These are phyloP conservation scores for Acrobeloides nanus DNA, from an alignment of 2,888 invertebrate species.

Conservation along the genomic window DNA sequence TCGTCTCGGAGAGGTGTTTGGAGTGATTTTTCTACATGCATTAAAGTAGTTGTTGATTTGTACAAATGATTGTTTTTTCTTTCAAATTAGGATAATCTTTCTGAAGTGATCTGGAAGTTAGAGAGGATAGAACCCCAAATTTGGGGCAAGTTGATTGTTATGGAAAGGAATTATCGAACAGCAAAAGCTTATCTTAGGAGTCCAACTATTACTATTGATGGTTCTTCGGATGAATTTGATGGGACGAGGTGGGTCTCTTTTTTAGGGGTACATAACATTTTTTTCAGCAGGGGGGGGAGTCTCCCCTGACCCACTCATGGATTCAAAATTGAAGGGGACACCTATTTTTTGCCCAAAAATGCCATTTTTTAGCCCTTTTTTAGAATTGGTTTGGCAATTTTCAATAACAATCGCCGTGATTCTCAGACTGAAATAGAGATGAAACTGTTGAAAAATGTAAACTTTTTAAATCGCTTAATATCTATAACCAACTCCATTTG, in stretches of 20 bases:
- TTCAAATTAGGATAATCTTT: conserved; percentile 25
- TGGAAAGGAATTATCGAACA: conserved; percentile 86
- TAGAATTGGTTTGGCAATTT: conserved; percentile 9
- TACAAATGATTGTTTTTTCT: too few relatives aligned
- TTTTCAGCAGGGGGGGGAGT: too few relatives aligned
- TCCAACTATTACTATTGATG: conserved; percentile 88
- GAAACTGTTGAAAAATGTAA: conserved; percentile 7
- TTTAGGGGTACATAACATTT: too few relatives aligned
- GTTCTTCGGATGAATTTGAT: conserved; percentile 88
- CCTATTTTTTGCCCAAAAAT: too few relatives aligned
- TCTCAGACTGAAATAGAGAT: conserved; percentile 7
- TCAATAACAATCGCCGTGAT: conserved; percentile 5
- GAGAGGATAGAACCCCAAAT: conserved; percentile 62
- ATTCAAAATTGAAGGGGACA: too few relatives aligned
- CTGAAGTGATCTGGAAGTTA: conserved; percentile 27
- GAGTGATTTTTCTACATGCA: too few relatives aligned
- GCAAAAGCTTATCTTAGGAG: conserved; percentile 94
- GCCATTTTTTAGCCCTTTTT: too few relatives aligned
- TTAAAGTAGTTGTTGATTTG: too few relatives aligned
- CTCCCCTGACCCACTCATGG: too few relatives aligned
- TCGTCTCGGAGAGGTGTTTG: too few relatives aligned
- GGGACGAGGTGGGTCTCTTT: conserved; percentile 62
- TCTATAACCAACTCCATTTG: too few relatives aligned
- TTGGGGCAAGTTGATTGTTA: conserved; percentile 96
- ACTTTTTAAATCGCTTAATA: not conserved